A percentile compares a stretch with the other conserved stretches of the same genome.
Evolutionary conservation across 2,888 invertebrate genomes (phyloP).

Genomic region (Agrotis clavis): DNA sequence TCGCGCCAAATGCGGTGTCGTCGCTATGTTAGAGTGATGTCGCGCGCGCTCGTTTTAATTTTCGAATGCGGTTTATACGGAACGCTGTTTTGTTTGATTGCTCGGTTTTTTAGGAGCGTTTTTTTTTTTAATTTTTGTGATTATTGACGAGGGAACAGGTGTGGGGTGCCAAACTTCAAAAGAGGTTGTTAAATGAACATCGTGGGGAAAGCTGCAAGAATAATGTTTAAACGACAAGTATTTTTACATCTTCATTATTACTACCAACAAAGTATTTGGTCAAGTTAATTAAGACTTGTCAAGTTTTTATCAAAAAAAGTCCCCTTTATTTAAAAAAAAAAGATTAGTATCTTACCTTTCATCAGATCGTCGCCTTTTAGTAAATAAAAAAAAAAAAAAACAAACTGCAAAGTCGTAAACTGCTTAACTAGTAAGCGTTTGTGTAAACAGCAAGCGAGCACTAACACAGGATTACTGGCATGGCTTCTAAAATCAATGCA

Average conservation of each 20-base stretch:
- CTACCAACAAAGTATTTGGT: constrained; percentile 14
- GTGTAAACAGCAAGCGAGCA: constrained; percentile 87
- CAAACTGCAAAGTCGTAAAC: constrained; percentile 81
- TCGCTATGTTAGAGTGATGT: constrained; percentile 79
- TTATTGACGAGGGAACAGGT: constrained; percentile 63
- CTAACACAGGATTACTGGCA: constrained; percentile 85
- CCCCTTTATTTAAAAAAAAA: neutral
- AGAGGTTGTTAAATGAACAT: constrained; percentile 60
- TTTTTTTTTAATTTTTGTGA: constrained; percentile 55
- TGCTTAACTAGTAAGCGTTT: constrained; percentile 89
- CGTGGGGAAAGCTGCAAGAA: constrained; percentile 35
- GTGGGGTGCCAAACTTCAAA: constrained; percentile 58
- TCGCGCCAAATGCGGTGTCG: constrained; percentile 83
- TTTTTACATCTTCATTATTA: constrained; percentile 24
- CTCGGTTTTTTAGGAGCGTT: constrained; percentile 68
- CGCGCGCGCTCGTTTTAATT: constrained; percentile 87
- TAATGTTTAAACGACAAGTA: constrained; percentile 31
- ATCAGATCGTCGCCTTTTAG: no score
- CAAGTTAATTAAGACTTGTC: constrained; percentile 26
- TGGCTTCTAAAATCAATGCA: constrained; percentile 89
- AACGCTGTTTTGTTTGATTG: constrained; percentile 83
- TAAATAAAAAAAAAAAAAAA: no score
- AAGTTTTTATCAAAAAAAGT: constrained; percentile 10
- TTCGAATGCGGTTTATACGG: constrained; percentile 88
- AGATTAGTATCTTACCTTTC: no score